Evolutionary conservation across 2,888 invertebrate species (phyloP), one percentile per base, ranked within the genome.

Genomic region (Pyrochroa serraticornis): DNA sequence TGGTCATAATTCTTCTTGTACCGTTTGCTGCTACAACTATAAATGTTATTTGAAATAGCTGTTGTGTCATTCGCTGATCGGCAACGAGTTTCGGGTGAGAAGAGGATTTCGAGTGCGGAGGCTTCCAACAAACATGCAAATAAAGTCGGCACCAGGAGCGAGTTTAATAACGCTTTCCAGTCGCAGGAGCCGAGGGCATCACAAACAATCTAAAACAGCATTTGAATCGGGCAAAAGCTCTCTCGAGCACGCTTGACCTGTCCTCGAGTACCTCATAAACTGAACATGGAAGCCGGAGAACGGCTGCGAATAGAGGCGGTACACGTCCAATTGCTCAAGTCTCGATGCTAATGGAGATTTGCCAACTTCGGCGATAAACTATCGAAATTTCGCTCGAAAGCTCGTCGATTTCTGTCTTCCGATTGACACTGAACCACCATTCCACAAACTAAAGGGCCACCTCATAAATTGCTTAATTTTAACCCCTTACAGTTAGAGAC

Each of bases 201-300:
- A 64, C 67, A 69, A 69, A 68, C 69, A 68, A 67, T 68, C 67
- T 67, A 67, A 67, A 67, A 65, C 66, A 70, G 66, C 66, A 71
- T 72, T 71, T 67, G 71, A 70, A 71, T 68, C 68, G 68, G 64
- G 66, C 62, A 66, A 67, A 63, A 64, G 65, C 70, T 43, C 70
- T 64, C 69, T 72, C 59, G 67, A 69, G 63, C 67, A 63, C 69
- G 71, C 65, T 64, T 67, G 67, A 68, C 67, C 69, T 67, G 65
- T 64, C 54, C 48, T 35, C 48, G 53, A 65, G 66, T 59, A 55
- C 33, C 59, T 60, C 61, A 62, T 59, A 61, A 57, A 47, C 58
- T 50, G 56, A 46, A 57, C 33, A 38, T 42, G 47, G 52, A 46
- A 22, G 22, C 5, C 22, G 22, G 22, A 22, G 43, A 43, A 12